Base-by-base conservation (phyloP, 2,888 invertebrate species). In the Mystacides longicornis region DNA sequence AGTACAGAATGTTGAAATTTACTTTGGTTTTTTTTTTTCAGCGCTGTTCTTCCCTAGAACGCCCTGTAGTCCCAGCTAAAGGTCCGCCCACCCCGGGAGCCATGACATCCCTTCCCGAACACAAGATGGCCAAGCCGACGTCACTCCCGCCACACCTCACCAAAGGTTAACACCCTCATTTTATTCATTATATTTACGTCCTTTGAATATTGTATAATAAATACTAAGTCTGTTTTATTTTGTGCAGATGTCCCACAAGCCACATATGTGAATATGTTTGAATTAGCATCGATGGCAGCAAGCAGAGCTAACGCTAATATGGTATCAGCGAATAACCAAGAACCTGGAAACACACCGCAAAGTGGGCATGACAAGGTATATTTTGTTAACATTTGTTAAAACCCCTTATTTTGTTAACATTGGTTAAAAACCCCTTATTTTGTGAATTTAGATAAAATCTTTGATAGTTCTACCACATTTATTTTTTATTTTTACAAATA, bases 181-280 rank as follows among this genome's bases (percentile, higher is more conserved):
- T 7, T 27, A 27, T 27, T 27, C 7, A 27, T 27, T 27, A 11
- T 27, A 27, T 27, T 27, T 27, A 27, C 5, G 5, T 27, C 11
- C 11, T 5, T 27, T 7, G 7, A 27, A 11, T 27, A 27, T 7
- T 7, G 37, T 3, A 37, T 37, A 16, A 37, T 37, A 14, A 7
- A 14, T 37, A 37, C 27, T 27, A 27, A 27, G n/a, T n/a, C 11
- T 43, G 43, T 37, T 51, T 3, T 3, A 42, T 18, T 63, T 60
- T 65, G 5, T 68, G 3, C 14, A 78, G 80, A 79, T 64, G 74
- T 78, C 67, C 80, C 81, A 45, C 86, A 87, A 72, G 93, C 93
- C 21, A 82, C 92, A 66, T 93, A 93, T 73, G 92, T 92, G 65
- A 93, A 93, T 70, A 91, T 92, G 91, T 89, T 90, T 62, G 93